Evolutionary conservation across 2,797 vertebrate genomes (phyloP), one percentile per base, ranked within the genome.

Genomic region (Hephaestus fuliginosus): DNA sequence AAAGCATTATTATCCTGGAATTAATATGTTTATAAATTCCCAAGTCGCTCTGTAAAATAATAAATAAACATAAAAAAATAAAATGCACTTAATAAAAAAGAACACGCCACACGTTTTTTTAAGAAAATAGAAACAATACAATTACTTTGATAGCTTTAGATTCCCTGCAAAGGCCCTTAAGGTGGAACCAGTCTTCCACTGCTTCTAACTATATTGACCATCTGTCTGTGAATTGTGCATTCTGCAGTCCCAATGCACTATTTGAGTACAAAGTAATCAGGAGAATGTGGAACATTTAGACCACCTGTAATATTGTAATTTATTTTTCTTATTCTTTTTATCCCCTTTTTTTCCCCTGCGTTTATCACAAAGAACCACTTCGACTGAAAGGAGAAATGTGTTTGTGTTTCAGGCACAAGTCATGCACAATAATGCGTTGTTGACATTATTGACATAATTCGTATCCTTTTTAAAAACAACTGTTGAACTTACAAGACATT

Each of bases 151-250:
- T 58, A 7, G 41, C 41, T 71, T 66, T 39, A 71, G 61, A 33
- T 15, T 68, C n/a, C 46, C 51, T 82, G 44, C 61, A 43, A 62
- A 63, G 49, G 9, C 49, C 53, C 68, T 60, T 1, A 55, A 11
- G 39, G 49, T 68, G 53, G 49, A 55, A 66, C 4, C 49, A 55
- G 30, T 67, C 36, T 56, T 63, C 52, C 41, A 25, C 25, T 68
- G 61, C 22, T 60, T 80, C 62, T 33, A 52, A 76, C 56, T 53
- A 49, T 62, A 63, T 67, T 76, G 66, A 82, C 78, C 70, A 82
- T 76, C 67, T 88, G 76, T 78, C 74, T 53, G 22, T 77, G 56
- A 64, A 60, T 68, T 78, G 53, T 66, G 63, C 25, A 69, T 48
- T 66, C 58, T 71, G 55, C 10, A 74, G 36, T 62, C 48, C 22